A percentile compares a stretch with the other conserved stretches of the same genome.
These are phyloP conservation scores for Desmodus rotundus DNA, from an alignment of 2,113 vertebrate genomes.

Conservation along the genomic window DNA sequence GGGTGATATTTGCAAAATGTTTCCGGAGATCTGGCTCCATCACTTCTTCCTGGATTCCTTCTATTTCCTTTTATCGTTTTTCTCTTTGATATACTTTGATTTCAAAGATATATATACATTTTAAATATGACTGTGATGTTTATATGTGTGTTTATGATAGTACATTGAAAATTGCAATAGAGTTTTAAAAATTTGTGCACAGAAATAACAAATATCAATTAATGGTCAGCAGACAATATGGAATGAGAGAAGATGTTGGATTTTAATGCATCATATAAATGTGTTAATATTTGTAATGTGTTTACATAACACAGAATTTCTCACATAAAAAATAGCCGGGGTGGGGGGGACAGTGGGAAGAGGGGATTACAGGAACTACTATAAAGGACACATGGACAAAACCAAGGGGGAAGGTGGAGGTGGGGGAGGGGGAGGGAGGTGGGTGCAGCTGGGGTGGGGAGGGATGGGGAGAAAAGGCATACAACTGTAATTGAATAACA, in stretches of 20 bases:
- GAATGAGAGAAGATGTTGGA: not conserved
- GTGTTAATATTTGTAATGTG: not conserved
- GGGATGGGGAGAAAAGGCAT: too few relatives aligned
- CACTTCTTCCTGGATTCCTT: not conserved
- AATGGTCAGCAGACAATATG: not conserved
- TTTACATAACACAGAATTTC: not conserved
- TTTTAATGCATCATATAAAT: not conserved
- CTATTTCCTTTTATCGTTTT: not conserved
- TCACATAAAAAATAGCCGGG: too few relatives aligned
- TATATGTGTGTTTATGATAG: not conserved
- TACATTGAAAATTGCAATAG: not conserved
- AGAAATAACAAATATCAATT: not conserved
- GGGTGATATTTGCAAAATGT: not conserved
- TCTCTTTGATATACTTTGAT: not conserved
- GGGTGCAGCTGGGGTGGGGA: too few relatives aligned
- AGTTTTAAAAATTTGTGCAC: not conserved
- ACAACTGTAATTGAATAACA: too few relatives aligned
- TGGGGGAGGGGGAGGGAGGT: too few relatives aligned
- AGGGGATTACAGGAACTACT: too few relatives aligned
- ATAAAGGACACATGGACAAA: too few relatives aligned
- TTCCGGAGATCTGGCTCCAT: not conserved
- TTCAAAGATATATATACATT: not conserved
- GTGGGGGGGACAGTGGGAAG: too few relatives aligned
- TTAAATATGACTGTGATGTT: not conserved
- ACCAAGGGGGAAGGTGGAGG: too few relatives aligned